phyloP scores from a whole-genome alignment of 2,888 invertebrate genomes.

The Phyllotreta striolata region DNA sequence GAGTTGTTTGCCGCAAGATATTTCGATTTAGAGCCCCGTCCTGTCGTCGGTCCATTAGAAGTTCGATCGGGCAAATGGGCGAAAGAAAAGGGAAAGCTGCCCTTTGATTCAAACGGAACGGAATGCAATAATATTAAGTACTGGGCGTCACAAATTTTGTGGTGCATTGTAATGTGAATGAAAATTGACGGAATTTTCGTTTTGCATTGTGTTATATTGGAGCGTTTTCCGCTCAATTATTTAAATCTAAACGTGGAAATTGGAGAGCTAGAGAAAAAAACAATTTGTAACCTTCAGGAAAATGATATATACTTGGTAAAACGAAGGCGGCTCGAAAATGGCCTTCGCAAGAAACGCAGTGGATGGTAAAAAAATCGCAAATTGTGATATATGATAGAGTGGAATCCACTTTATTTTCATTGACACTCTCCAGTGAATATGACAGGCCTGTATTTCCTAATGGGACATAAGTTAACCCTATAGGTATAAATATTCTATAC shows the following conservation, averaged over 20 bases:
- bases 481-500: conserved; percentile 30
- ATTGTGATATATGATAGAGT: conserved; percentile 39
- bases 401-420: conserved; percentile 36
- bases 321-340: conserved; percentile 10
- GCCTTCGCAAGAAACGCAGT: conserved; percentile 19
- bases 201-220: not conserved
- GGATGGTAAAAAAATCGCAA: conserved; percentile 33
- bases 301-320: conserved; percentile 30
- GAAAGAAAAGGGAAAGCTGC: not conserved
- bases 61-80: conserved; percentile 2
- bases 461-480: conserved; percentile 31
- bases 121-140: conserved; percentile 2
- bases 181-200: not conserved
- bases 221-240: conserved; percentile 4
- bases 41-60: conserved; percentile 5
- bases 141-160: not conserved
- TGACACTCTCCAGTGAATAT: conserved; percentile 36
- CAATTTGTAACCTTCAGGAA: conserved; percentile 30
- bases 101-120: not conserved
- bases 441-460: conserved; percentile 36
- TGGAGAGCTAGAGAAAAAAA: conserved; percentile 8
- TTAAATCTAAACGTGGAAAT: conserved; percentile 3
- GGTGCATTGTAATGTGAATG: not conserved
- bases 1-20: conserved; percentile 20
- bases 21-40: conserved; percentile 15